A percentile compares a stretch with the other conserved stretches of the same genome.
Conservation (phyloP, 1,140 invertebrate genomes). For the Physella acuta region DNA sequence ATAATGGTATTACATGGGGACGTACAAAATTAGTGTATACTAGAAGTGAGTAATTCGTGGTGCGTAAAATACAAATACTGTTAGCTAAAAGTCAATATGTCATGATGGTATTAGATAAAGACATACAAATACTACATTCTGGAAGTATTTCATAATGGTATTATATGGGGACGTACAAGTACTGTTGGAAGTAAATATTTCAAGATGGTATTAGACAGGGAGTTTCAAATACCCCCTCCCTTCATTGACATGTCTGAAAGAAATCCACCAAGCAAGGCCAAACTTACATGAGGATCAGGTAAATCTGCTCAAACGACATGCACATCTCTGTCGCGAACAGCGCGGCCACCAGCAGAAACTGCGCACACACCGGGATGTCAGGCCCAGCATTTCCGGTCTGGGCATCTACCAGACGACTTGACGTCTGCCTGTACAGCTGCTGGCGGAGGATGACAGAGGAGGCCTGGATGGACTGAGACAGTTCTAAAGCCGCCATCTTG, state of each 20-base stretch:
- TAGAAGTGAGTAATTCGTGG: background rate
- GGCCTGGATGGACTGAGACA: slow-evolving; percentile 12
- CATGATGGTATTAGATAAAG: background rate
- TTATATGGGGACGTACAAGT: background rate
- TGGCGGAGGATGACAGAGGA: background rate
- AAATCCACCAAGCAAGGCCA: background rate
- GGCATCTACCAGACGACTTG: too few relatives aligned
- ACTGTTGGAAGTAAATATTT: background rate
- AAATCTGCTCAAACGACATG: slow-evolving; percentile 10
- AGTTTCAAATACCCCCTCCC: background rate
- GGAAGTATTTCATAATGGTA: background rate
- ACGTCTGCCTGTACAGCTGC: too few relatives aligned
- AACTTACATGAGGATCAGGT: slow-evolving; percentile 6
- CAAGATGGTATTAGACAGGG: background rate
- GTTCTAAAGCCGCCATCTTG: background rate
- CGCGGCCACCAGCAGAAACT: slow-evolving; percentile 6
- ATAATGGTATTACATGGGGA: background rate
- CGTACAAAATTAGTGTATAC: background rate
- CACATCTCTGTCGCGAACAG: slow-evolving; percentile 10
- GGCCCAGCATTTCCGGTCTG: too few relatives aligned
- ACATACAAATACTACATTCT: background rate
- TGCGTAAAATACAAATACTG: background rate
- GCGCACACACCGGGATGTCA: background rate
- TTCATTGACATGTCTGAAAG: background rate
- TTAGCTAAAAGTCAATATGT: background rate